A percentile compares a stretch with the other conserved stretches of the same genome.
These are phyloP conservation scores for Prunella himalayana DNA, from an alignment of 2,113 vertebrate genomes.

Conservation along the genomic window DNA sequence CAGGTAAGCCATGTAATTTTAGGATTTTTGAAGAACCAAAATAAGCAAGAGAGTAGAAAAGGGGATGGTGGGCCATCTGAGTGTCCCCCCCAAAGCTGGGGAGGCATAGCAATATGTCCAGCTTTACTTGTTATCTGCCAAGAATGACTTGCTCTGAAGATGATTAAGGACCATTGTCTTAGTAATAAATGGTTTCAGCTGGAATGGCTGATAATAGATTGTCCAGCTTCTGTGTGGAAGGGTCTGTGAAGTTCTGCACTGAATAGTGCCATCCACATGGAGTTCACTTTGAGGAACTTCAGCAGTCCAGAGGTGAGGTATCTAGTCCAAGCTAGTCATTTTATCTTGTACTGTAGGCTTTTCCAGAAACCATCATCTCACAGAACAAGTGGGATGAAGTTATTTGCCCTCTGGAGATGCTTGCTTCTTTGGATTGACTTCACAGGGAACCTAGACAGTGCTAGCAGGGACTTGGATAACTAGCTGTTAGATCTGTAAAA, in stretches of 20 bases:
- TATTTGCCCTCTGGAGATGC: slow-evolving; percentile 53
- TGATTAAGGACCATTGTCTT: neutral
- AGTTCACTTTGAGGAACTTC: neutral
- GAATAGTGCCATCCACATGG: neutral
- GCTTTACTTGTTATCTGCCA: neutral
- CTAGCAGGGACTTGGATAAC: slow-evolving; percentile 33
- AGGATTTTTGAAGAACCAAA: neutral
- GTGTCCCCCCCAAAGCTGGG: rapidly evolving
- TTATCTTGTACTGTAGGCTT: neutral
- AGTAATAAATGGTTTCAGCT: neutral
- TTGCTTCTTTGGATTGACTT: slow-evolving; percentile 56
- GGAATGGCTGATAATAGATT: neutral
- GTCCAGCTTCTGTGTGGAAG: neutral
- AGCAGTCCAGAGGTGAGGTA: neutral
- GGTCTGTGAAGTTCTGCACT: neutral
- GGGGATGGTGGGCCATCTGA: neutral
- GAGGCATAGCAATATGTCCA: neutral
- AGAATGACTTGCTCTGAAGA: neutral
- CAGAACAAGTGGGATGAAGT: slow-evolving; percentile 38
- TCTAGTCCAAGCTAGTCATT: neutral
- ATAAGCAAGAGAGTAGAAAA: neutral
- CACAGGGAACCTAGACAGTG: slow-evolving; percentile 27
- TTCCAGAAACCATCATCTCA: neutral
- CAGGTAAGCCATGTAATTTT: neutral
- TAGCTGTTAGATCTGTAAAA: slow-evolving; percentile 25